Conservation (phyloP, 2,888 invertebrate species). For the Aporophyla lueneburgensis region DNA sequence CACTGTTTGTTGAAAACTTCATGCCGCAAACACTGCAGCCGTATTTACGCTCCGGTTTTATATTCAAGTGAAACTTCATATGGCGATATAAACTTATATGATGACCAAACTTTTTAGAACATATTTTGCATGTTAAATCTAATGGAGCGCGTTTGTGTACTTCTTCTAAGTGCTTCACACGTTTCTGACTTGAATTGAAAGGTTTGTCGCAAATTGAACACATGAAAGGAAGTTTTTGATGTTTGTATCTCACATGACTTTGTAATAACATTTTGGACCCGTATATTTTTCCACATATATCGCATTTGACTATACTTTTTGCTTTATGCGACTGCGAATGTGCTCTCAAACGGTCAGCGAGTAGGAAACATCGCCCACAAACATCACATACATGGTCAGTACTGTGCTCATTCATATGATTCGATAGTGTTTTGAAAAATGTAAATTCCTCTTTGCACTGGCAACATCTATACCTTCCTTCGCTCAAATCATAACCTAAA, state of each 20-base stretch:
- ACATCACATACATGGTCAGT: slow-evolving; percentile 82
- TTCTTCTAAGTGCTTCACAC: slow-evolving; percentile 61
- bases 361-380: slow-evolving; percentile 83
- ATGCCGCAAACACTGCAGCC: slow-evolving; percentile 55
- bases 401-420: slow-evolving; percentile 85
- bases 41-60: slow-evolving; percentile 43
- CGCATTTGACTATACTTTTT: slow-evolving; percentile 52
- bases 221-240: slow-evolving; percentile 70
- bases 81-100: slow-evolving; percentile 57
- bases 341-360: slow-evolving; percentile 60
- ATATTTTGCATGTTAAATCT: slow-evolving; percentile 63
- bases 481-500: slow-evolving; percentile 63
- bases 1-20: slow-evolving; percentile 51
- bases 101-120: slow-evolving; percentile 58
- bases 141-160: slow-evolving; percentile 58
- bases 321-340: slow-evolving; percentile 53
- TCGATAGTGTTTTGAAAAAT: slow-evolving; percentile 75
- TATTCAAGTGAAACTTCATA: slow-evolving; percentile 57
- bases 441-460: slow-evolving; percentile 76
- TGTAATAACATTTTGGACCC: slow-evolving; percentile 44
- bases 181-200: slow-evolving; percentile 40
- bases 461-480: slow-evolving; percentile 60
- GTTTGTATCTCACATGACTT: slow-evolving; percentile 73
- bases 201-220: slow-evolving; percentile 64
- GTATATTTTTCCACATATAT: slow-evolving; percentile 61